These are phyloP conservation scores for Tinea pellionella DNA, from an alignment of 2,888 invertebrate genomes.

Conservation along the genomic window DNA sequence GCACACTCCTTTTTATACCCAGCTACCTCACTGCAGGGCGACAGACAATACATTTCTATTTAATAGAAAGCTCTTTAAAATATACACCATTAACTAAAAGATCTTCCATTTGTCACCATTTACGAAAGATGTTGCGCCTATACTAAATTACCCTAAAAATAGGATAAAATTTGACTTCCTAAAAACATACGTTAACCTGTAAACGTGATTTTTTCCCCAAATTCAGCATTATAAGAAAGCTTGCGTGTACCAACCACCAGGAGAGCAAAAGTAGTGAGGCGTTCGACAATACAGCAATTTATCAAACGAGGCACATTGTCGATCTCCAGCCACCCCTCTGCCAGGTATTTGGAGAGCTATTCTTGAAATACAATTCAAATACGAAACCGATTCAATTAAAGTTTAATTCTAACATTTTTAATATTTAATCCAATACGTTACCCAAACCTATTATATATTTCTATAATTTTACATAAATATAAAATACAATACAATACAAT, in stretches of 20 bases:
- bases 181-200: background rate
- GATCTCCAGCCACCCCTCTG: slow-evolving; percentile 20
- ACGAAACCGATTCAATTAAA: background rate
- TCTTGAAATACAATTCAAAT: background rate
- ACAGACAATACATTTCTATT: too few species aligned
- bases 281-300: slow-evolving; percentile 59
- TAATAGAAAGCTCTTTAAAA: too few species aligned
- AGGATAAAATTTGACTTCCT: background rate
- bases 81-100: too few species aligned
- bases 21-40: too few species aligned
- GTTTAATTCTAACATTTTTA: too few species aligned
- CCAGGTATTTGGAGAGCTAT: background rate
- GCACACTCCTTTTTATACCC: too few species aligned
- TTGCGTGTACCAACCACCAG: background rate
- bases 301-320: slow-evolving; percentile 64
- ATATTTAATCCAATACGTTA: too few species aligned
- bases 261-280: slow-evolving; percentile 8
- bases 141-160: background rate
- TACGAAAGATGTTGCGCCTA: too few species aligned
- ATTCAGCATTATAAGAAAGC: background rate
- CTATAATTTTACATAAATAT: too few species aligned
- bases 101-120: too few species aligned
- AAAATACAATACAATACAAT: too few species aligned
- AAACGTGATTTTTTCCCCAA: background rate
- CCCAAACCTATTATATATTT: too few species aligned